These are phyloP conservation scores for Callitettix versicolor DNA, from an alignment of 1,140 invertebrate genomes.

Conservation along the genomic window DNA sequence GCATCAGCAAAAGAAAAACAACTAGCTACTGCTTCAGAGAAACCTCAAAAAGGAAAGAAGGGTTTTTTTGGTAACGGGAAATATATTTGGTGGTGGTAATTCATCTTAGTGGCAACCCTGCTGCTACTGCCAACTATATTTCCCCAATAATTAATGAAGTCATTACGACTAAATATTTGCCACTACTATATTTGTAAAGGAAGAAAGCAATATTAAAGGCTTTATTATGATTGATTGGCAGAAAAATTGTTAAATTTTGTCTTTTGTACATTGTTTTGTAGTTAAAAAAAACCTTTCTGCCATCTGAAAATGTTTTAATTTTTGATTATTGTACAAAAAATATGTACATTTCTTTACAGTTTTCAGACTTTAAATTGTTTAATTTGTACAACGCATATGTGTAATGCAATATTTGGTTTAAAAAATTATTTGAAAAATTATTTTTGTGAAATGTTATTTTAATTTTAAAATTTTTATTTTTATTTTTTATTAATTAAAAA, in stretches of 20 bases:
- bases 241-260: not conserved
- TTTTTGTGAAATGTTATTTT: no score
- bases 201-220: no score
- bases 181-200: not conserved
- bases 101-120: not conserved
- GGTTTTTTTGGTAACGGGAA: slow-evolving; percentile 73
- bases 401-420: no score
- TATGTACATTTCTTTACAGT: no score
- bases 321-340: no score
- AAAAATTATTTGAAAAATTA: no score
- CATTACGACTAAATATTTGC: not conserved
- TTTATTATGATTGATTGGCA: not conserved
- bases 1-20: slow-evolving; percentile 29
- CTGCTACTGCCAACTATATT: not conserved
- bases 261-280: not conserved
- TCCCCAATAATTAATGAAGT: not conserved
- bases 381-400: no score
- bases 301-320: no score
- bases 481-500: no score
- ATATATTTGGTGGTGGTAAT: slow-evolving; percentile 54
- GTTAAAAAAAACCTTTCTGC: no score
- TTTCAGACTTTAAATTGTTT: no score
- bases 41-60: slow-evolving; percentile 56
- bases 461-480: no score
- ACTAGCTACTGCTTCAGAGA: slow-evolving; percentile 27